Percentiles rank a stretch among this genome's conserved stretches.
These are phyloP conservation scores for Branchinecta lynchi DNA, from an alignment of 1,140 invertebrate species.

Conservation along the genomic window DNA sequence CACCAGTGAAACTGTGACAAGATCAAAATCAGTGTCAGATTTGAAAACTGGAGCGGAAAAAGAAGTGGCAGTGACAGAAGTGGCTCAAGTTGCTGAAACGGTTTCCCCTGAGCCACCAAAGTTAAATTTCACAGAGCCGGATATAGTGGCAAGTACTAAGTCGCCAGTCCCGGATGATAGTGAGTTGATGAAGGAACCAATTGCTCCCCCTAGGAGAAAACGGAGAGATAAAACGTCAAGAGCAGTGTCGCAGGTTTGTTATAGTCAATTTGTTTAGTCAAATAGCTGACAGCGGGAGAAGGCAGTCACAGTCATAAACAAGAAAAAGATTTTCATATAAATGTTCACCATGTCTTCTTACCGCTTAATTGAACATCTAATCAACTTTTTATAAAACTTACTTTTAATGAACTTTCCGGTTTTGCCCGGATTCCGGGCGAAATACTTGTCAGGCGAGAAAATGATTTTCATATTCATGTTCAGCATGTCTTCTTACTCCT, in stretches of 20 bases:
- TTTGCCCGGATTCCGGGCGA: too few relatives aligned
- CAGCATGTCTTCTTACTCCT: too few relatives aligned
- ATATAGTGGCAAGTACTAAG: conserved; percentile 86
- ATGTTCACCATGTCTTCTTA: too few relatives aligned
- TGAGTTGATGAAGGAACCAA: conserved; percentile 34
- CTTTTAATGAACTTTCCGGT: too few relatives aligned
- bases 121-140: conserved; percentile 53
- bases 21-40: conserved; percentile 18
- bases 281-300: too few relatives aligned
- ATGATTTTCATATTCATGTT: too few relatives aligned
- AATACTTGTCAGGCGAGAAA: too few relatives aligned
- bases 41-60: not conserved
- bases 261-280: too few relatives aligned
- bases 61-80: not conserved
- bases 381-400: too few relatives aligned
- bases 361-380: too few relatives aligned
- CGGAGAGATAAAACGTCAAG: conserved; percentile 44
- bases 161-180: conserved; percentile 33
- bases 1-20: conserved; percentile 13
- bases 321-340: too few relatives aligned
- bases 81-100: not conserved
- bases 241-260: not conserved
- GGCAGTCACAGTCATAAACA: too few relatives aligned
- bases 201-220: conserved; percentile 65
- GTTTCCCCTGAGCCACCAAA: not conserved